Evolutionary conservation across 2,888 invertebrate genomes (phyloP).

Genomic region (Noctua pronuba): DNA sequence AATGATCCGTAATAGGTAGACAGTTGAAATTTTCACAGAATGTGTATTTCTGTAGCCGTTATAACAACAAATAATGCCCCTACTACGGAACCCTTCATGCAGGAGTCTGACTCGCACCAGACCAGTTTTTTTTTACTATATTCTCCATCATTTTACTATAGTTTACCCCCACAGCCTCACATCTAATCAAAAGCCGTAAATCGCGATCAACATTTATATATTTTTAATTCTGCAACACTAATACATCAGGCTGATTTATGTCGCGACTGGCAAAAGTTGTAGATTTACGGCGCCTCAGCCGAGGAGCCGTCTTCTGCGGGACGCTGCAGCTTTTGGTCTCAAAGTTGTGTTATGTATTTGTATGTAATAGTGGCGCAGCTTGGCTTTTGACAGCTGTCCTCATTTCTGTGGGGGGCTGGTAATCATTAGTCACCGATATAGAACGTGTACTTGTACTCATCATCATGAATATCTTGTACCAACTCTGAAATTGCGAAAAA

Average conservation of each 20-base stretch:
- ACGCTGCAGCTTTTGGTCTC: conserved; percentile 25
- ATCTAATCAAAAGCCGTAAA: conserved; percentile 65
- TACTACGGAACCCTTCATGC: too few relatives aligned
- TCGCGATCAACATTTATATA: conserved; percentile 72
- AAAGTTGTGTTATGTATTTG: background rate
- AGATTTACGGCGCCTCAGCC: conserved; percentile 73
- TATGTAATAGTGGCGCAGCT: background rate
- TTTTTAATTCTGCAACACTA: conserved; percentile 79
- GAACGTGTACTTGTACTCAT: background rate
- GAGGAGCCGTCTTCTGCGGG: conserved; percentile 61
- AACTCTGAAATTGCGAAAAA: background rate
- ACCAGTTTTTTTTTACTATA: too few relatives aligned
- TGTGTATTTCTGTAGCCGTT: too few relatives aligned
- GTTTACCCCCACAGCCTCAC: background rate
- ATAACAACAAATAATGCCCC: too few relatives aligned
- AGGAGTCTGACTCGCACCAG: too few relatives aligned
- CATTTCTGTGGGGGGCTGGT: background rate
- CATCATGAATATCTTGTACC: background rate
- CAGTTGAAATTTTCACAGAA: too few relatives aligned
- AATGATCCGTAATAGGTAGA: too few relatives aligned
- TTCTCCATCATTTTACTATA: background rate
- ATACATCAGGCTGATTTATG: conserved; percentile 81
- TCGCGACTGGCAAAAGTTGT: conserved; percentile 74
- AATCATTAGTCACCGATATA: background rate
- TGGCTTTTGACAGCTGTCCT: conserved; percentile 15